These are phyloP conservation scores for Syngnathus rostellatus DNA, from an alignment of 2,797 vertebrate species.

Conservation along the genomic window DNA sequence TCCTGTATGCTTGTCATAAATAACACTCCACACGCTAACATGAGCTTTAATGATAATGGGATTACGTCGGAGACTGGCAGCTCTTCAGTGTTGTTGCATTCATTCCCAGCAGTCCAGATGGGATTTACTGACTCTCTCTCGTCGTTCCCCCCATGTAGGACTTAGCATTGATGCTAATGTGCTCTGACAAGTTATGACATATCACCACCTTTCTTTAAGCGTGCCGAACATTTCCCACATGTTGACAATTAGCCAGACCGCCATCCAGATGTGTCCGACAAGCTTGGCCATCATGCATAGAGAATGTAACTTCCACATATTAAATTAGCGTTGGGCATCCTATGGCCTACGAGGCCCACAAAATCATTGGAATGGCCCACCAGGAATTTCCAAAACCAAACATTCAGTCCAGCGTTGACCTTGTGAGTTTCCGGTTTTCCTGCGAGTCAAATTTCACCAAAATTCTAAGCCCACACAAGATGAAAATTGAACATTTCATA, in stretches of 20 bases:
- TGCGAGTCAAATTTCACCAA: not conserved
- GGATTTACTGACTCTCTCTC: conserved; percentile 1
- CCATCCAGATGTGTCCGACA: conserved; percentile 52
- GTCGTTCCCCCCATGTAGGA: conserved; percentile 12
- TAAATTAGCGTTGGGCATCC: not conserved
- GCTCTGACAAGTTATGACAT: conserved; percentile 62
- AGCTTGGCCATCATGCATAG: not conserved
- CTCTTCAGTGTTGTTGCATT: conserved; percentile 3
- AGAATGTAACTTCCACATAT: not conserved
- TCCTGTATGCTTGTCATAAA: conserved; percentile 1
- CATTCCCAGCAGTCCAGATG: conserved; percentile 6
- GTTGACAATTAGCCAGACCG: conserved; percentile 67
- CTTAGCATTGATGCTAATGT: conserved; percentile 55
- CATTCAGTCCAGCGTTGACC: not conserved
- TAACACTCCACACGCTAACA: conserved; percentile 1
- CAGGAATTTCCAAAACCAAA: not conserved
- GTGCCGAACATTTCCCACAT: conserved; percentile 55
- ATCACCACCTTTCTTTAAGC: conserved; percentile 38
- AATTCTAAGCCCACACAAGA: too few species aligned
- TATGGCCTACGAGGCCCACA: not conserved
- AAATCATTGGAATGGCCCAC: not conserved
- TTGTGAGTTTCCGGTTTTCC: not conserved
- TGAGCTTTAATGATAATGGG: conserved; percentile 7
- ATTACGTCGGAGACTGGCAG: conserved; percentile 2
- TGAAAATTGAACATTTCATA: not conserved